A percentile compares a stretch with the other conserved stretches of the same genome.
Evolutionary conservation across 2,113 vertebrate genomes (phyloP).

Genomic region (Chlamydotis undulata): DNA sequence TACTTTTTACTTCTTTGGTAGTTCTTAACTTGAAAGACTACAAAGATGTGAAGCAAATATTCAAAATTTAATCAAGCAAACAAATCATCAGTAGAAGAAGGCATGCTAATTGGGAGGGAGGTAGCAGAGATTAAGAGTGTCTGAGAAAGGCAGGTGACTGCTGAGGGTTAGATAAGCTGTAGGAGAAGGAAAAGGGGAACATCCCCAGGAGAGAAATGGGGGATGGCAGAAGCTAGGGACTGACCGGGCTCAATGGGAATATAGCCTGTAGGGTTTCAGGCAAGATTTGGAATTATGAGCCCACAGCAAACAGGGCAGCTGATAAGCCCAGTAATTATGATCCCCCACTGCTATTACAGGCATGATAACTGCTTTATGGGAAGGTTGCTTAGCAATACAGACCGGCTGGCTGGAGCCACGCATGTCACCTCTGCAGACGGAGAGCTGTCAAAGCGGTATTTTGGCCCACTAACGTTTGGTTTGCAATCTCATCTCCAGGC

Average conservation of each 20-base stretch:
- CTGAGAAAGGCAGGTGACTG: not conserved
- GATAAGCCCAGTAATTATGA: not conserved
- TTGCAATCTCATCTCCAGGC: not conserved
- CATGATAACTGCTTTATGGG: rapidly evolving
- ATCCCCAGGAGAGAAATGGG: not conserved
- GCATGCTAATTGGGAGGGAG: not conserved
- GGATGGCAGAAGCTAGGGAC: not conserved
- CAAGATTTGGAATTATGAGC: not conserved
- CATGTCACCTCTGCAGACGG: rapidly evolving
- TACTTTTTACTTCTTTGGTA: not conserved
- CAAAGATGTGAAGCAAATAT: not conserved
- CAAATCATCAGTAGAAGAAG: not conserved
- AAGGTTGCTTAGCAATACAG: not conserved
- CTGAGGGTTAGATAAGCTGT: not conserved
- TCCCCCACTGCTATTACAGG: not conserved
- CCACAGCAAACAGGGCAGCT: not conserved
- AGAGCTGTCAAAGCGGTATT: not conserved
- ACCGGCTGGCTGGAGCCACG: not conserved
- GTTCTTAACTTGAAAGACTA: not conserved
- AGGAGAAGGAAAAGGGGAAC: not conserved
- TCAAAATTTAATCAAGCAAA: not conserved
- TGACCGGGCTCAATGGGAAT: not conserved
- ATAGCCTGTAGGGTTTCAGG: not conserved
- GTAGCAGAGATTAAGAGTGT: not conserved
- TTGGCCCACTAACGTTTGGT: not conserved